Conservation (phyloP, 2,888 invertebrate genomes). For the Zele albiditarsus region DNA sequence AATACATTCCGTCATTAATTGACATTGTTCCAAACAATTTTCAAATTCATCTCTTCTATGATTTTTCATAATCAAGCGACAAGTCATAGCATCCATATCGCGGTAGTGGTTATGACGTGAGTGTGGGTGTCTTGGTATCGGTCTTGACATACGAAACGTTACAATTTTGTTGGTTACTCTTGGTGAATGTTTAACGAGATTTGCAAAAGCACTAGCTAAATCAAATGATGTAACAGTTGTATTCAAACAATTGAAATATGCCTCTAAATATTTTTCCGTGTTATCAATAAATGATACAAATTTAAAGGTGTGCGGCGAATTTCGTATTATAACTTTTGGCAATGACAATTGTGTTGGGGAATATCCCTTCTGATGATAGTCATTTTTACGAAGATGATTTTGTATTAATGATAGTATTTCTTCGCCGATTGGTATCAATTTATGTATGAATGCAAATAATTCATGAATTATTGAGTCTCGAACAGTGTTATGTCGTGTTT, state of each 20-base stretch:
- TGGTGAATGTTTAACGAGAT: slow-evolving; percentile 45
- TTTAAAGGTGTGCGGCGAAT: slow-evolving; percentile 11
- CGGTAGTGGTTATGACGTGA: slow-evolving; percentile 10
- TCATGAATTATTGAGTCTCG: slow-evolving; percentile 37
- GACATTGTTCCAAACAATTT: slow-evolving; percentile 51
- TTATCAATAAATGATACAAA: slow-evolving; percentile 8
- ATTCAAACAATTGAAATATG: slow-evolving; percentile 34
- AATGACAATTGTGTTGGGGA: slow-evolving; percentile 21
- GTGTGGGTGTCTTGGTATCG: slow-evolving; percentile 7
- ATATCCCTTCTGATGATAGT: slow-evolving; percentile 44
- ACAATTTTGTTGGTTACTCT: slow-evolving; percentile 30
- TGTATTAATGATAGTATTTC: not conserved
- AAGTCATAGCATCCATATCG: slow-evolving; percentile 47
- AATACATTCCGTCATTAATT: slow-evolving; percentile 48
- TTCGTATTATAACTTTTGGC: not conserved
- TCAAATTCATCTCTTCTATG: slow-evolving; percentile 11
- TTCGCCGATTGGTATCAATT: slow-evolving; percentile 23
- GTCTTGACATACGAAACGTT: slow-evolving; percentile 34
- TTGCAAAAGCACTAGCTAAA: slow-evolving; percentile 38
- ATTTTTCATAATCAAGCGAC: slow-evolving; percentile 42
- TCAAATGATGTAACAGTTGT: slow-evolving; percentile 29
- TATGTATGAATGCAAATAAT: slow-evolving; percentile 38
- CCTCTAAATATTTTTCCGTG: not conserved
- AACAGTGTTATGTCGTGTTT: not conserved
- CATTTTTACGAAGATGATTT: slow-evolving; percentile 16